phyloP scores from a whole-genome alignment of 2,113 vertebrate species.

The Triplophysa siluroides region DNA sequence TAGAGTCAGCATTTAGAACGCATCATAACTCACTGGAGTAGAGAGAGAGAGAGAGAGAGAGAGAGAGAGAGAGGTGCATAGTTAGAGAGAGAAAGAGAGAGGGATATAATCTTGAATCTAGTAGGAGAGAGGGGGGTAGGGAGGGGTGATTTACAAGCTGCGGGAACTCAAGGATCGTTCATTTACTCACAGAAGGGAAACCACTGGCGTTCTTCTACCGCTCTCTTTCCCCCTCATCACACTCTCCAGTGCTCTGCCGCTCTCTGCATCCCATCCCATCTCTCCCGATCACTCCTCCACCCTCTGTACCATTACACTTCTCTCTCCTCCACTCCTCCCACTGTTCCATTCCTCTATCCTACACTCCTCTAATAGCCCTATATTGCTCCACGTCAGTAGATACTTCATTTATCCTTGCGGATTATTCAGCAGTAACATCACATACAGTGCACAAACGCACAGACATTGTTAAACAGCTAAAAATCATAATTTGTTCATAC shows the following conservation, averaged over 20 bases:
- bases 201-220: constrained; percentile 17
- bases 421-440: neutral
- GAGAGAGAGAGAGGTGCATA: neutral
- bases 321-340: neutral
- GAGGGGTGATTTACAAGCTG: constrained; percentile 31
- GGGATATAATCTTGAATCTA: neutral
- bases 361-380: constrained; percentile 16
- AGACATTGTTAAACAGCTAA: neutral
- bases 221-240: constrained; percentile 22
- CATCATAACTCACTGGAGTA: constrained; percentile 33
- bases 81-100: neutral
- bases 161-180: constrained; percentile 27
- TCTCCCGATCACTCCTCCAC: neutral
- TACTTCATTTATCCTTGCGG: neutral
- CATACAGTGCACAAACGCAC: neutral
- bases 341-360: neutral
- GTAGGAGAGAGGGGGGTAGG: neutral
- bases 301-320: constrained; percentile 14
- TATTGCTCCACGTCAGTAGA: neutral
- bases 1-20: constrained; percentile 43
- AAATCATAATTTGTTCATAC: neutral
- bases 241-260: neutral
- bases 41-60: neutral
- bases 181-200: constrained; percentile 22
- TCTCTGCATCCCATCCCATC: neutral